Base-by-base conservation (phyloP, 2,888 invertebrate species). In the Drosophila falleni region DNA sequence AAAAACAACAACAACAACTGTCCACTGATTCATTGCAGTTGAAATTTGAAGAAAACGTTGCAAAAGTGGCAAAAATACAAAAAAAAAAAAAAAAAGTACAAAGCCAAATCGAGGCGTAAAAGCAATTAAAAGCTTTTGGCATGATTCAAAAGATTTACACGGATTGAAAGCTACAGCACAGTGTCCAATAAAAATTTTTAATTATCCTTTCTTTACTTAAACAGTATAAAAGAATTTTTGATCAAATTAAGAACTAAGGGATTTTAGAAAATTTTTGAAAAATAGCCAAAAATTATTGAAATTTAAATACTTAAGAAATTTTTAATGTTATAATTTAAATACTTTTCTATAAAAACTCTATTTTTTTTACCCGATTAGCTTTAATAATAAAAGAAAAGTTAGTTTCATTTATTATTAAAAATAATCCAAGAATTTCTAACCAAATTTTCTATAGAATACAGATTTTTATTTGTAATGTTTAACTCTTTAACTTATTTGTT, bases 11-110 rank as follows among this genome's bases (percentile, higher is more conserved):
- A 23, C 23, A 23, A 31, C 6, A 58, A 54, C 42, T 78, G 64
- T 73, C 68, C 61, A 68, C 68, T 76, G 78, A 76, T 78, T 76
- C 76, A 76, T 74, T 67, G 39, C 55, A 26, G 29, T 35, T 39
- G 47, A 58, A 64, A 53, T 47, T 54, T 63, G 23, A 29, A 46
- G 56, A 16, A 54, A 31, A n/a, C 9, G 19, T 6, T 11, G 11
- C 9, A n/a, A 31, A n/a, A n/a, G 39, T 11, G 39, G 10, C 5
- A n/a, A 19, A 16, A 19, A 13, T 13, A 10, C 3, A 3, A 19
- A 19, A 19, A n/a, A 19, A 16, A 19, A 13, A 16, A 10, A 5
- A 3, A 19, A 19, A 19, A 19, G n/a, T 5, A 16, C 5, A 5
- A 3, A 23, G 31, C 2, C 41, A 46, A 10, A 33, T 55, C 55